phyloP scores from a whole-genome alignment of 2,113 vertebrate genomes.

The Podarcis muralis region DNA sequence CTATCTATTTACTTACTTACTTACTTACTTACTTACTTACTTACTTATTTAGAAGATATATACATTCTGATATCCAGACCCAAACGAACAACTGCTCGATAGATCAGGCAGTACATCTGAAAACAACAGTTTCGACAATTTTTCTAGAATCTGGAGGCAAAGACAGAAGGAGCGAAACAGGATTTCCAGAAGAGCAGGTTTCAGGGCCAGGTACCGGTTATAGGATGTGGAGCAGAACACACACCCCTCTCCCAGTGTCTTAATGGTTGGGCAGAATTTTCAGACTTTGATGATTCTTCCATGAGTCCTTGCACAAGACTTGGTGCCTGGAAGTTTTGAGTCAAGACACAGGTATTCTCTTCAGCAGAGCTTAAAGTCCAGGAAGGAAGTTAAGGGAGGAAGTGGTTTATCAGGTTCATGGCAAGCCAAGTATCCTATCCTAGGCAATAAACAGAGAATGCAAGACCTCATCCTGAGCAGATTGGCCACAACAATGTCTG shows the following conservation, averaged over 20 bases:
- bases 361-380: background rate
- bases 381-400: background rate
- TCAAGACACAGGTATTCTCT: background rate
- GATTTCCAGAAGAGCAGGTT: too few species aligned
- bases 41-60: background rate
- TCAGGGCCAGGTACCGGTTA: too few species aligned
- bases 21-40: too few species aligned
- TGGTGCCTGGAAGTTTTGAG: background rate
- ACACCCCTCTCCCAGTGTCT: too few species aligned
- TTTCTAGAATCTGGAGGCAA: background rate
- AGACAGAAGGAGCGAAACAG: background rate
- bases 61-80: background rate
- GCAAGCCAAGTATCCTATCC: conserved; percentile 16
- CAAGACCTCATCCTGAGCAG: conserved; percentile 8
- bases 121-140: background rate
- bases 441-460: conserved; percentile 38
- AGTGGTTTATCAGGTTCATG: background rate
- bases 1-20: too few species aligned
- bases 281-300: background rate
- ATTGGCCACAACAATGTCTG: background rate
- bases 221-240: too few species aligned
- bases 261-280: background rate
- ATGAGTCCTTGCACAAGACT: background rate
- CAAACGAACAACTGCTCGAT: background rate
- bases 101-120: background rate